Conservation (phyloP, 1,140 invertebrate species). For the Reticulitermes speratus region DNA sequence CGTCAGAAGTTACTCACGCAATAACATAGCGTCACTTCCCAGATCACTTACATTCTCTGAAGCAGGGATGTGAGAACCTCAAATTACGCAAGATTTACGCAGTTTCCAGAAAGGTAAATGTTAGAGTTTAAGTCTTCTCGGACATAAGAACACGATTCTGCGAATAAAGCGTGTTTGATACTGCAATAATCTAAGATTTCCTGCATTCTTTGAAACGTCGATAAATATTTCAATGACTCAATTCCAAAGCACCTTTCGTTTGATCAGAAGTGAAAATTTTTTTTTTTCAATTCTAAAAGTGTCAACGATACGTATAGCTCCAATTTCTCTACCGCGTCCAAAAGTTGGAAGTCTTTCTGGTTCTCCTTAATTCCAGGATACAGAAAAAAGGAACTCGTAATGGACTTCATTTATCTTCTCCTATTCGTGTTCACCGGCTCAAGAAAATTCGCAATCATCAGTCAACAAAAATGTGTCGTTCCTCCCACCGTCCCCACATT, state of each 20-base stretch:
- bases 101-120: too few relatives aligned
- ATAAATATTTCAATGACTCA: background rate
- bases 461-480: constrained; percentile 18
- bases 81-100: too few relatives aligned
- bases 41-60: too few relatives aligned
- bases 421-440: constrained; percentile 27
- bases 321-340: background rate
- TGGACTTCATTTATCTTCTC: constrained; percentile 27
- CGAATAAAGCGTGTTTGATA: too few relatives aligned
- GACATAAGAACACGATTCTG: too few relatives aligned
- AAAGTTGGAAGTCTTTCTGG: background rate
- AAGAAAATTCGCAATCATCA: constrained; percentile 21
- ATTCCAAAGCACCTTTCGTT: background rate
- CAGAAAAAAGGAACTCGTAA: constrained; percentile 14
- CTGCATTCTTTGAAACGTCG: background rate
- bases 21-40: too few relatives aligned
- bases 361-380: constrained; percentile 3
- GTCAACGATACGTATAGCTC: background rate
- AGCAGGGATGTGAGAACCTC: too few relatives aligned
- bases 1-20: too few relatives aligned
- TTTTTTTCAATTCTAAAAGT: background rate
- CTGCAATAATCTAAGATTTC: background rate
- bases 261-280: constrained; percentile 16
- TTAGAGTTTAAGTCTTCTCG: too few relatives aligned
- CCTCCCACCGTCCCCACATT: background rate